Evolutionary conservation across 2,888 invertebrate species (phyloP).

Genomic region (Hemistola chrysoprasaria): DNA sequence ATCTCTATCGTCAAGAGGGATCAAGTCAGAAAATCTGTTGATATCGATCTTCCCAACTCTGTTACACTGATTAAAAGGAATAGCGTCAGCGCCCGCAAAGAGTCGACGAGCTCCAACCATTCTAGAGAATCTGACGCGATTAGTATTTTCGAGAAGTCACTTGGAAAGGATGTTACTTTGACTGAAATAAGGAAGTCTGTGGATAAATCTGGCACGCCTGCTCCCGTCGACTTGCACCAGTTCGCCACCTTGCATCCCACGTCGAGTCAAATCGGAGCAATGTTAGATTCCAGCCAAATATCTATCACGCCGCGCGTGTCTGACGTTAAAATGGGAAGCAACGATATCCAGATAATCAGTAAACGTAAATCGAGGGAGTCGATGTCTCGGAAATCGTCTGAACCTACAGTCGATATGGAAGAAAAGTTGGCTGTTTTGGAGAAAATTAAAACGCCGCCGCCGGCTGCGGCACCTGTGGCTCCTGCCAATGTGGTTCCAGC

Average conservation of each 20-base stretch:
- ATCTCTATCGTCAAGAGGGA: slow-evolving; percentile 78
- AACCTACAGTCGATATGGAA: slow-evolving; percentile 52
- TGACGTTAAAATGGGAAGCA: slow-evolving; percentile 46
- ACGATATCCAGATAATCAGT: slow-evolving; percentile 51
- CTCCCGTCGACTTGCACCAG: slow-evolving; percentile 64
- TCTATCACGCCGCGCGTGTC: slow-evolving; percentile 64
- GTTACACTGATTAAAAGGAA: slow-evolving; percentile 76
- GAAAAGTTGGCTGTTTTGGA: slow-evolving; percentile 61
- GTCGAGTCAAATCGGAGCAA: slow-evolving; percentile 49
- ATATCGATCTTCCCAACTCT: slow-evolving; percentile 73
- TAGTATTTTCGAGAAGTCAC: slow-evolving; percentile 75
- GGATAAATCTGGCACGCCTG: slow-evolving; percentile 53
- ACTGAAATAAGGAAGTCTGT: slow-evolving; percentile 76
- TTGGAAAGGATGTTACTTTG: slow-evolving; percentile 75
- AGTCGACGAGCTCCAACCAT: slow-evolving; percentile 74
- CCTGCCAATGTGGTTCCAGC: too few relatives aligned
- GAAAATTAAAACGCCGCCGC: slow-evolving; percentile 60
- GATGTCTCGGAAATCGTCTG: slow-evolving; percentile 59
- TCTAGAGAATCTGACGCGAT: slow-evolving; percentile 74
- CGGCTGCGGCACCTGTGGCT: slow-evolving; percentile 49
- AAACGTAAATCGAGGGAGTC: slow-evolving; percentile 62
- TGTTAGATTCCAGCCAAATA: slow-evolving; percentile 67
- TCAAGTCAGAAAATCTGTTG: slow-evolving; percentile 70
- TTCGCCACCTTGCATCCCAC: slow-evolving; percentile 66
- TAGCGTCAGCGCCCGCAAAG: slow-evolving; percentile 70